phyloP scores from a whole-genome alignment of 37 sponge, comb jelly and placozoan genomes.

The Aphrocallistes beatrix region DNA sequence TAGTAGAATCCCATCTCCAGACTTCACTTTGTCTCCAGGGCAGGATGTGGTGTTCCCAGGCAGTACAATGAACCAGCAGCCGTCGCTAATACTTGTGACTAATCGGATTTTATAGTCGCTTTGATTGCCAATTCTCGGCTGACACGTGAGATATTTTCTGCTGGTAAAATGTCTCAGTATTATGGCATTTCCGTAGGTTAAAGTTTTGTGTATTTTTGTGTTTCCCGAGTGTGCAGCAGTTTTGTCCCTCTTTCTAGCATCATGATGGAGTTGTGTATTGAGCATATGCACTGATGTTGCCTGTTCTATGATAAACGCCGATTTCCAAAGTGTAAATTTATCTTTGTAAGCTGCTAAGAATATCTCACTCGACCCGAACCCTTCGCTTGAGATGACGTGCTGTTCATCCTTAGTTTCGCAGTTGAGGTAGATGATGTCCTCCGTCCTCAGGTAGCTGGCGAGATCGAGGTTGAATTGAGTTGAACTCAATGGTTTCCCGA shows the following conservation, averaged over 20 bases:
- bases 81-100: not conserved
- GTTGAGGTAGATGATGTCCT: conserved; percentile 1
- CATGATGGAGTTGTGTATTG: not conserved
- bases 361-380: conserved; percentile 13
- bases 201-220: conserved; percentile 10
- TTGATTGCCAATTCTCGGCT: not conserved
- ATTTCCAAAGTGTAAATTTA: not conserved
- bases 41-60: not conserved
- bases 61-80: conserved; percentile 12
- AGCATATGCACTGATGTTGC: conserved; percentile 6
- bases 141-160: not conserved
- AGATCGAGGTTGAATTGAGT: not conserved
- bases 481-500: not conserved
- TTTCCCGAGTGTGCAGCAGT: not conserved
- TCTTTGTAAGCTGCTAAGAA: not conserved
- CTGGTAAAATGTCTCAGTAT: not conserved
- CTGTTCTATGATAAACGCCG: not conserved
- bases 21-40: conserved; percentile 5
- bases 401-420: not conserved
- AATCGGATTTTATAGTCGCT: conserved; percentile 5
- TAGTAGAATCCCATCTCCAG: not conserved
- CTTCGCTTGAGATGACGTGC: conserved; percentile 9
- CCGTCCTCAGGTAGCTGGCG: not conserved
- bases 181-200: not conserved
- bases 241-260: not conserved